phyloP scores from a whole-genome alignment of 2,888 invertebrate genomes.

The Parnassius smintheus region DNA sequence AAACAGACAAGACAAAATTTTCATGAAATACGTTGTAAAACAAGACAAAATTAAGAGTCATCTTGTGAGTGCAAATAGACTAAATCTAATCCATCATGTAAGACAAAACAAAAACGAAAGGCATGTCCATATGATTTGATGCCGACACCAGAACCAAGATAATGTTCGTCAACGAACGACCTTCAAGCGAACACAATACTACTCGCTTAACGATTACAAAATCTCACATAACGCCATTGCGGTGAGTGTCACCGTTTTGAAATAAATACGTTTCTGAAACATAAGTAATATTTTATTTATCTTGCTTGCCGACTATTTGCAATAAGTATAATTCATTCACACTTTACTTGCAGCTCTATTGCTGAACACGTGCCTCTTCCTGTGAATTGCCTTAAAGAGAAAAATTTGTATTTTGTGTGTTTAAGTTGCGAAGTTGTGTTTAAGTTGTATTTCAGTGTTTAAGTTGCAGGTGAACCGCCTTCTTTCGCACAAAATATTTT shows the following conservation, averaged over 20 bases:
- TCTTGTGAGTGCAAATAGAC: conserved; percentile 1
- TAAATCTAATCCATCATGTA: not conserved
- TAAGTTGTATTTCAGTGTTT: no score
- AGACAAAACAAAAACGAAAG: not conserved
- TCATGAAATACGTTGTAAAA: not conserved
- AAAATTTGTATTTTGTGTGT: no score
- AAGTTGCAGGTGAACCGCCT: no score
- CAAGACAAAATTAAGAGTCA: not conserved
- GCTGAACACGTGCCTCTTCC: no score
- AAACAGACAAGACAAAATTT: not conserved
- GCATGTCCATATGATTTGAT: not conserved
- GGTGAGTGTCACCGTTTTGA: conserved; percentile 4
- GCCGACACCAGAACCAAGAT: not conserved
- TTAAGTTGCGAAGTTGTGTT: no score
- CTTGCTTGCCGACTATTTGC: not conserved
- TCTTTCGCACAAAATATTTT: no score
- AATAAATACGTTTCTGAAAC: not conserved
- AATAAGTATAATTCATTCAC: no score
- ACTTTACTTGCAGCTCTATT: no score
- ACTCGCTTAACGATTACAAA: not conserved
- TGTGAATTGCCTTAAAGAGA: no score
- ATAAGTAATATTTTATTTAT: not conserved
- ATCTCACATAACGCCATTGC: not conserved
- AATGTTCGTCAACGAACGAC: not conserved
- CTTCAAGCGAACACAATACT: not conserved